A percentile compares a stretch with the other conserved stretches of the same genome.
Evolutionary conservation across 2,113 vertebrate species (phyloP).

Genomic region (Irena cyanogastra): DNA sequence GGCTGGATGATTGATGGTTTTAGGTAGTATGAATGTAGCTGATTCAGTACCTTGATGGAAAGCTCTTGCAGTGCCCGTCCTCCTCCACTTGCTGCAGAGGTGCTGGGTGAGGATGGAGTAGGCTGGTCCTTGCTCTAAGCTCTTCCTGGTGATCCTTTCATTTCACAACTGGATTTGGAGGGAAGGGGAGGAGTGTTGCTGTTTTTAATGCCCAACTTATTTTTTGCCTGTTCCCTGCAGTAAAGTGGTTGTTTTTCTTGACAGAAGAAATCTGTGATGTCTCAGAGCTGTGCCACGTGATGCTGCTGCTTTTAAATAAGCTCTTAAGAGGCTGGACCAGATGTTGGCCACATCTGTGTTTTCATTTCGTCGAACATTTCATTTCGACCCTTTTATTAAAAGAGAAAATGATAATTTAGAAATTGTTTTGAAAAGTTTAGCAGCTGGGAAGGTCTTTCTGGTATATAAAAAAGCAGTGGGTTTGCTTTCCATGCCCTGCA

Average conservation of each 20-base stretch:
- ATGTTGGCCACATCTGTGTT: conserved; percentile 66
- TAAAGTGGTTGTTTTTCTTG: conserved; percentile 9
- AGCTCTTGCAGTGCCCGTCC: background rate
- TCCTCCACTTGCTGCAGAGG: background rate
- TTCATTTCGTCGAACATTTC: background rate
- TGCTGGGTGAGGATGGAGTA: background rate
- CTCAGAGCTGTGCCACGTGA: conserved; percentile 41
- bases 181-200: background rate
- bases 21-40: background rate
- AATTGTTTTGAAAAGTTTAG: conserved; percentile 23
- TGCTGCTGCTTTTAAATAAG: conserved; percentile 51
- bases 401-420: conserved; percentile 29
- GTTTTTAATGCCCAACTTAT: background rate
- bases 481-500: background rate
- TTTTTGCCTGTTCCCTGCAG: conserved; percentile 29
- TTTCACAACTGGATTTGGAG: background rate
- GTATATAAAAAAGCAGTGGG: background rate
- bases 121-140: background rate
- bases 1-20: background rate
- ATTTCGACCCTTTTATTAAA: conserved; percentile 25
- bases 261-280: background rate
- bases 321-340: conserved; percentile 61
- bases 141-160: background rate
- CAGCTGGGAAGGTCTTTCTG: background rate
- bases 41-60: background rate